These are phyloP conservation scores for Lamprotornis superbus DNA, from an alignment of 2,113 vertebrate species.

Conservation along the genomic window DNA sequence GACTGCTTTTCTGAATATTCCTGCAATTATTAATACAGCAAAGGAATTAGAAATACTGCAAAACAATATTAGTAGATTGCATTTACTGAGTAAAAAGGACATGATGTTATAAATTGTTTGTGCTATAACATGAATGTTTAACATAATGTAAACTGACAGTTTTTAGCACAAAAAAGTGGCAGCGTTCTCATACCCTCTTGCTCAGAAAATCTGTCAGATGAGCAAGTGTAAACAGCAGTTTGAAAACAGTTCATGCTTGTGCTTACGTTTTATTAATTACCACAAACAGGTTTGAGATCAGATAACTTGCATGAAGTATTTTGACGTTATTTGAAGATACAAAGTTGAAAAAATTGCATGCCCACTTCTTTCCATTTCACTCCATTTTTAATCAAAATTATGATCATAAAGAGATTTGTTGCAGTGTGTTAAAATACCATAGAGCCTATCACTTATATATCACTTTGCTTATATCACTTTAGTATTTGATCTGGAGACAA, in stretches of 20 bases:
- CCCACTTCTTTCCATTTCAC: background rate
- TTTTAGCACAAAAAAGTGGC: background rate
- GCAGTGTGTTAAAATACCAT: background rate
- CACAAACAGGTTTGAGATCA: background rate
- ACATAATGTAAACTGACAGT: background rate
- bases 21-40: background rate
- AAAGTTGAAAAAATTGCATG: background rate
- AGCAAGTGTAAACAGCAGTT: constrained; percentile 6
- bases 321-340: background rate
- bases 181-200: background rate
- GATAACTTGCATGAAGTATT: background rate
- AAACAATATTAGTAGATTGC: background rate
- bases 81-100: background rate
- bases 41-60: background rate
- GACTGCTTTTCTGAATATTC: background rate
- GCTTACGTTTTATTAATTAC: constrained; percentile 17
- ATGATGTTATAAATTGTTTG: background rate
- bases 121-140: background rate
- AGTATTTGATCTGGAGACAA: background rate
- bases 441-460: background rate
- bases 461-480: background rate
- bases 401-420: background rate
- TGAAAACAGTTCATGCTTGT: background rate
- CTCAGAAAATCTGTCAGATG: background rate
- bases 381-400: background rate